Evolutionary conservation across 2,797 vertebrate species (phyloP).

Genomic region (Heteromormyrus szaboi): DNA sequence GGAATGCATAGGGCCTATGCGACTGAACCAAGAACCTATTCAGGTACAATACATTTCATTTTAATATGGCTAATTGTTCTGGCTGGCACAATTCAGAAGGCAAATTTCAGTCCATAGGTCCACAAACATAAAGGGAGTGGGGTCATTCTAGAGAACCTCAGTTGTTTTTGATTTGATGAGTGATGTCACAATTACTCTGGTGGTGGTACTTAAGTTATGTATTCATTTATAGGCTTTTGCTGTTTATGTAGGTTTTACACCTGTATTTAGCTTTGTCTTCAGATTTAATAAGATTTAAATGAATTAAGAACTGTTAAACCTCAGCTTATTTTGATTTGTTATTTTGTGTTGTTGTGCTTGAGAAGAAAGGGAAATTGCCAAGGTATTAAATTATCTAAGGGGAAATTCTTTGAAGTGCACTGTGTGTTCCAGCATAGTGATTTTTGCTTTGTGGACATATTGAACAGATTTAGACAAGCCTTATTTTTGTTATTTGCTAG

Average conservation of each 20-base stretch:
- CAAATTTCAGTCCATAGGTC: background rate
- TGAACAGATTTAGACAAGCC: background rate
- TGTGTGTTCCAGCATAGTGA: background rate
- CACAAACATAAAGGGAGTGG: background rate
- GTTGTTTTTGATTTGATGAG: background rate
- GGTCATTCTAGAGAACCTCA: background rate
- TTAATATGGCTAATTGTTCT: background rate
- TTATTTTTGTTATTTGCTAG: background rate
- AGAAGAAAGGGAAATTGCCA: background rate
- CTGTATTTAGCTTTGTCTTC: background rate
- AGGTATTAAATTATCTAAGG: background rate
- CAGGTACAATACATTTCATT: constrained; percentile 63
- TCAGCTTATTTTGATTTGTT: background rate
- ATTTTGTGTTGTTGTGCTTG: background rate
- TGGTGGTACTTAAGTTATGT: background rate
- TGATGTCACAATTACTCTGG: background rate
- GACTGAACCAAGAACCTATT: constrained; percentile 81
- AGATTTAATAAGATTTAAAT: constrained; percentile 1
- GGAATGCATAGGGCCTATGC: constrained; percentile 88
- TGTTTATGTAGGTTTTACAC: background rate
- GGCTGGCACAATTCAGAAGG: background rate
- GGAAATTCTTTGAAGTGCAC: background rate
- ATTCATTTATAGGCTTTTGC: background rate
- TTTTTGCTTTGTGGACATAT: background rate
- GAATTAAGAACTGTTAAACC: background rate